Percentiles rank a stretch among this genome's conserved stretches.
These are phyloP conservation scores for Deilephila porcellus DNA, from an alignment of 2,888 invertebrate species.

Conservation along the genomic window DNA sequence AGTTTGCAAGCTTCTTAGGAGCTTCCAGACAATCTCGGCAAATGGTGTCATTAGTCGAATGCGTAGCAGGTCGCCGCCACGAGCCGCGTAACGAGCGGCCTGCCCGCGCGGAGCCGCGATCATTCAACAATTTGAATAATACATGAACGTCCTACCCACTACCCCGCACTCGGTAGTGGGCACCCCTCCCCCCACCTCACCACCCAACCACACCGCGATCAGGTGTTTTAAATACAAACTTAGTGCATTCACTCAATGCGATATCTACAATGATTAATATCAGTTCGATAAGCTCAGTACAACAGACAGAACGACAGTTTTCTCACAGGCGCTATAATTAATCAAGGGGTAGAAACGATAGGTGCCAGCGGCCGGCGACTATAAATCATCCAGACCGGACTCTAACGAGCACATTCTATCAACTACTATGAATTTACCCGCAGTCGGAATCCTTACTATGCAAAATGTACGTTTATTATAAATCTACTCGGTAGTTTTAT, in stretches of 20 bases:
- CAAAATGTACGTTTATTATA: neutral
- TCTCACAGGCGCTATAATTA: conserved; percentile 70
- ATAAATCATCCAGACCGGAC: conserved; percentile 69
- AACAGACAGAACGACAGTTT: conserved; percentile 71
- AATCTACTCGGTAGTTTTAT: neutral
- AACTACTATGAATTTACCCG: conserved; percentile 47
- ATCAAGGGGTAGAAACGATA: conserved; percentile 60
- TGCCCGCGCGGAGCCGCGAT: conserved; percentile 49
- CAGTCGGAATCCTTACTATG: conserved; percentile 32
- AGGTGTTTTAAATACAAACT: conserved; percentile 18
- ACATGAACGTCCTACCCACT: conserved; percentile 54
- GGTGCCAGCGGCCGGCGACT: conserved; percentile 48
- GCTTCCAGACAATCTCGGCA: conserved; percentile 65
- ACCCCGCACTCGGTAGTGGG: neutral
- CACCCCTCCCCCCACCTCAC: neutral
- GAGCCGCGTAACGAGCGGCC: conserved; percentile 59
- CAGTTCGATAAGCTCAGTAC: conserved; percentile 57
- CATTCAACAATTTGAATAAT: conserved; percentile 76
- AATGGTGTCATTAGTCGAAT: conserved; percentile 70
- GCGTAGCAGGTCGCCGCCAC: conserved; percentile 54
- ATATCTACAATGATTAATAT: conserved; percentile 53
- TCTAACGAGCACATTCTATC: conserved; percentile 57
- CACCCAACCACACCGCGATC: neutral
- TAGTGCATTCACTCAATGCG: neutral
- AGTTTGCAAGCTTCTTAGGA: conserved; percentile 52